These are phyloP conservation scores for Brevimyrus niger DNA, from an alignment of 2,113 vertebrate genomes.

Conservation along the genomic window DNA sequence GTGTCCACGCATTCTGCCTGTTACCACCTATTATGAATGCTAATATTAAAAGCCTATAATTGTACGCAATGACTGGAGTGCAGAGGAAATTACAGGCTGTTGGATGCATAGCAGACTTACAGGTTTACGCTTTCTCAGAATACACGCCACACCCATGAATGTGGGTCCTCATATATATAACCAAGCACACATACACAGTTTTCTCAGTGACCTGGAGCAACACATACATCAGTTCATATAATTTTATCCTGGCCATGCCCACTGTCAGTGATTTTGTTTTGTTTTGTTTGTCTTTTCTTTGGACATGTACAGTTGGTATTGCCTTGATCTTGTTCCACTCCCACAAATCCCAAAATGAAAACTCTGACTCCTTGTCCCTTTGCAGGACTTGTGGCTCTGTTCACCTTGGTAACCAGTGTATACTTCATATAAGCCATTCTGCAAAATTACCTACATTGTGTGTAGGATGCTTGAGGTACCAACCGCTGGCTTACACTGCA, in stretches of 20 bases:
- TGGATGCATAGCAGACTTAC: not conserved
- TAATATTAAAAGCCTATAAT: not conserved
- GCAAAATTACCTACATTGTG: not conserved
- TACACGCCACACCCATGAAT: not conserved
- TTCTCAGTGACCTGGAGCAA: not conserved
- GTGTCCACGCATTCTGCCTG: not conserved
- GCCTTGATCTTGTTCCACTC: not conserved
- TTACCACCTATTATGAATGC: not conserved
- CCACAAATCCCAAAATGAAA: not conserved
- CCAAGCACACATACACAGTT: not conserved
- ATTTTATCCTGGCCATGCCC: not conserved
- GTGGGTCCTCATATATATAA: not conserved
- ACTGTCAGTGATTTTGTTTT: not conserved
- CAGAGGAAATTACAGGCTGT: not conserved
- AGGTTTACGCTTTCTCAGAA: not conserved
- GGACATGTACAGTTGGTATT: not conserved
- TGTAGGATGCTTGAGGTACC: not conserved
- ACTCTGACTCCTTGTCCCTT: not conserved
- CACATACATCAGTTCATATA: not conserved
- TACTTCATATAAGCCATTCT: not conserved
- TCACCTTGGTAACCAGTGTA: not conserved
- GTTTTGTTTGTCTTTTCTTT: not conserved
- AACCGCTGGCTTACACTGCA: not conserved
- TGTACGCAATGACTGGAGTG: not conserved
- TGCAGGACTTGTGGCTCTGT: not conserved